phyloP scores from a whole-genome alignment of 1,140 invertebrate genomes.

The Chironomus tepperi region DNA sequence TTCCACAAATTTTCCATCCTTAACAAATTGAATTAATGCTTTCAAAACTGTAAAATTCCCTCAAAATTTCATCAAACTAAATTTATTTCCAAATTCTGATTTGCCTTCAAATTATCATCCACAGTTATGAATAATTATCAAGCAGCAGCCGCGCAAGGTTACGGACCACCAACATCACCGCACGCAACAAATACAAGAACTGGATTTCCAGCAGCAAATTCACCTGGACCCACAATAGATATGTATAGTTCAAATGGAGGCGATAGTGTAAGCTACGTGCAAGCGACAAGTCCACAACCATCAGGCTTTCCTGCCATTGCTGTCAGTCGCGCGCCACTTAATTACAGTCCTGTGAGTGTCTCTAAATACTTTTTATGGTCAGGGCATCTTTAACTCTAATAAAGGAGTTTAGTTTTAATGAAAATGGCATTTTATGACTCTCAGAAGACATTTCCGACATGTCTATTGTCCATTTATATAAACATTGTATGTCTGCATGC shows the following conservation, averaged over 20 bases:
- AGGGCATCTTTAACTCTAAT: too few relatives aligned
- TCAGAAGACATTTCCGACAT: too few relatives aligned
- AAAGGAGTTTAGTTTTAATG: too few relatives aligned
- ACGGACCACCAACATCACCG: slow-evolving; percentile 54
- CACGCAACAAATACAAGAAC: slow-evolving; percentile 58
- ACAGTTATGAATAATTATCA: slow-evolving; percentile 94
- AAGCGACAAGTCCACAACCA: slow-evolving; percentile 85
- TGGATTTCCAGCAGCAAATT: slow-evolving; percentile 80
- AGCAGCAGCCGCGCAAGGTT: slow-evolving; percentile 58
- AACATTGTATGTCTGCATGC: too few relatives aligned
- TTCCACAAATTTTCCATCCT: too few relatives aligned
- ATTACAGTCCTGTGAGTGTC: slow-evolving; percentile 78
- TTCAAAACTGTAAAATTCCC: background rate
- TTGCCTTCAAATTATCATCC: slow-evolving; percentile 31
- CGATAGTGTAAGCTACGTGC: slow-evolving; percentile 82
- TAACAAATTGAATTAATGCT: too few relatives aligned
- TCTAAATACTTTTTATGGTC: background rate
- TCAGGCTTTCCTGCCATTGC: slow-evolving; percentile 82
- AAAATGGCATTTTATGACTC: too few relatives aligned
- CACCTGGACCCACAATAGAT: slow-evolving; percentile 76
- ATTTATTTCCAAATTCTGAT: background rate
- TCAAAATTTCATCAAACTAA: background rate
- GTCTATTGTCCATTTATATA: too few relatives aligned
- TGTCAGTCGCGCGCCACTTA: slow-evolving; percentile 77
- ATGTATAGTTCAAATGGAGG: slow-evolving; percentile 76